A percentile compares a stretch with the other conserved stretches of the same genome.
phyloP scores from a whole-genome alignment of 2,113 vertebrate genomes.

The Paramormyrops kingsleyae region DNA sequence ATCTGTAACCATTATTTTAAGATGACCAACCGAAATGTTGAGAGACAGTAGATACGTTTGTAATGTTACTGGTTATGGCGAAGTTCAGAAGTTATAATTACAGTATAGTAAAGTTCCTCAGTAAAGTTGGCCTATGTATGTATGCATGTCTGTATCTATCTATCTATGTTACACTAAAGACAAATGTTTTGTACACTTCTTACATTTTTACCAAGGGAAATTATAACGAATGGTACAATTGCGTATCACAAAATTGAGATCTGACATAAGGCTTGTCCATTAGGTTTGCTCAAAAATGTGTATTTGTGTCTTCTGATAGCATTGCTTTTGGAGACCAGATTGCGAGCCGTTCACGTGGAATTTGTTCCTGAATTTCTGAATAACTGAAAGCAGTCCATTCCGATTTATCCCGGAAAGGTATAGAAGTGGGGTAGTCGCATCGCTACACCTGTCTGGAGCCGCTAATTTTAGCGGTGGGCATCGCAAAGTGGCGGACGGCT shows the following conservation, averaged over 20 bases:
- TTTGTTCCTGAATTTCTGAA: not conserved
- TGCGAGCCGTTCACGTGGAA: not conserved
- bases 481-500: not conserved
- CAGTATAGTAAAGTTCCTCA: not conserved
- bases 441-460: not conserved
- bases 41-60: not conserved
- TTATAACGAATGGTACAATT: not conserved
- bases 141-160: not conserved
- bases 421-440: no score
- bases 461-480: not conserved
- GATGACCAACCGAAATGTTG: not conserved
- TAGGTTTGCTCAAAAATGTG: not conserved
- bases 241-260: not conserved
- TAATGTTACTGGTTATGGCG: not conserved
- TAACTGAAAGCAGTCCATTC: not conserved
- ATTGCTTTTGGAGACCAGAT: not conserved
- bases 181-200: not conserved
- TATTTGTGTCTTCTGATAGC: not conserved
- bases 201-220: not conserved
- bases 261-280: not conserved
- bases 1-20: not conserved
- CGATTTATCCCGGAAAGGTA: not conserved
- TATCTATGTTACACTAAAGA: not conserved
- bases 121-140: not conserved
- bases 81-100: not conserved